phyloP scores from a whole-genome alignment of 2,888 invertebrate genomes.

The Agrotis segetum region DNA sequence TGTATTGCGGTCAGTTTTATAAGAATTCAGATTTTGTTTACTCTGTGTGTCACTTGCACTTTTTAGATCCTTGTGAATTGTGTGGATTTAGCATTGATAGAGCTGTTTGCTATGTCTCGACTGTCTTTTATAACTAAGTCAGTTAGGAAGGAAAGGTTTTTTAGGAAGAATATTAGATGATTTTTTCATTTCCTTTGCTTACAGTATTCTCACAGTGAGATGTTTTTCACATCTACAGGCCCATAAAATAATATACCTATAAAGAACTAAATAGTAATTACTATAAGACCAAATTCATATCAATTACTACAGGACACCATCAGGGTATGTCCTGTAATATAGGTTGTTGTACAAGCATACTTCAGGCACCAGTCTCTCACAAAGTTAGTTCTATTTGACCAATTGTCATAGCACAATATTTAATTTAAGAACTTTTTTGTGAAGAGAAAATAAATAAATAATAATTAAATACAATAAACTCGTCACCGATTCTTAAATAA shows the following conservation, averaged over 20 bases:
- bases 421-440: no score
- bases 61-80: constrained; percentile 57
- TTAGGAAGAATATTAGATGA: background rate
- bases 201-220: background rate
- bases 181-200: no score
- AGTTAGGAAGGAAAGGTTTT: background rate
- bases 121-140: background rate
- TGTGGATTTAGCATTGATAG: constrained; percentile 23
- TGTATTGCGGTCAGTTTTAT: constrained; percentile 52
- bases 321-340: no score
- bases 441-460: no score
- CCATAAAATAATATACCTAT: no score
- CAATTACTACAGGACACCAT: background rate
- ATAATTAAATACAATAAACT: background rate
- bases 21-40: constrained; percentile 57
- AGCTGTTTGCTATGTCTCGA: constrained; percentile 7
- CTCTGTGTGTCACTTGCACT: constrained; percentile 53
- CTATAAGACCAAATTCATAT: background rate
- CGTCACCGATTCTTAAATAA: constrained; percentile 18
- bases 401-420: no score
- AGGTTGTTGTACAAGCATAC: no score
- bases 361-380: no score
- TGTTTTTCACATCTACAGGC: background rate
- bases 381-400: no score
- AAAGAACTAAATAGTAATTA: no score